Percentiles rank a stretch among this genome's conserved stretches.
Conservation (phyloP, 2,888 invertebrate species). For the Eucera pruinosa region DNA sequence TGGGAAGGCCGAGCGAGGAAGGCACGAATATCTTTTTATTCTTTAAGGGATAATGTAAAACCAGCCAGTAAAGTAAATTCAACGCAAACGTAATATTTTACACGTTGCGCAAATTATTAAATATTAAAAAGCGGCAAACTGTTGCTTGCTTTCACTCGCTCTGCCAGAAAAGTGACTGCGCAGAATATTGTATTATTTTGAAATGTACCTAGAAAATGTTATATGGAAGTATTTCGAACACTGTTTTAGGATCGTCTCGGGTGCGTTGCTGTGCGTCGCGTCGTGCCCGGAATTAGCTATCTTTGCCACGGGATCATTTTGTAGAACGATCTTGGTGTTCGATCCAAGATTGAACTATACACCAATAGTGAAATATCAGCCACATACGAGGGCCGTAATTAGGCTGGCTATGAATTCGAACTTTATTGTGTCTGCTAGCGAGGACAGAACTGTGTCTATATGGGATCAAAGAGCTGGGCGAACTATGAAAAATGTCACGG, state of each 20-base stretch:
- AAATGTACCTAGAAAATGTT: too few species aligned
- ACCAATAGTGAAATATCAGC: slow-evolving; percentile 84
- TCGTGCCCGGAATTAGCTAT: slow-evolving; percentile 83
- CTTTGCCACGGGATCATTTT: slow-evolving; percentile 86
- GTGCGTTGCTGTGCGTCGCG: slow-evolving; percentile 86
- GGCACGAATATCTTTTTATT: slow-evolving; percentile 35
- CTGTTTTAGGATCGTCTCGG: slow-evolving; percentile 84
- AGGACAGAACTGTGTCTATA: slow-evolving; percentile 86
- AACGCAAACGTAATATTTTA: slow-evolving; percentile 5
- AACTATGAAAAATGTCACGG: slow-evolving; percentile 79
- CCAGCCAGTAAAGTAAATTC: slow-evolving; percentile 6
- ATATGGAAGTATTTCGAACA: too few species aligned
- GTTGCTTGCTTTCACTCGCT: slow-evolving; percentile 54
- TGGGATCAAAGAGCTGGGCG: slow-evolving; percentile 86
- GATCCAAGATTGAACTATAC: slow-evolving; percentile 85
- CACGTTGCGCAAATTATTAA: too few species aligned
- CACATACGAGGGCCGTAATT: slow-evolving; percentile 86
- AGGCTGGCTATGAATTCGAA: slow-evolving; percentile 82
- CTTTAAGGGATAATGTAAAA: too few species aligned
- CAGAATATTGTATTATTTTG: slow-evolving; percentile 3
- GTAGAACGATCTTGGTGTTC: slow-evolving; percentile 86
- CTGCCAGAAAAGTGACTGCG: slow-evolving; percentile 38
- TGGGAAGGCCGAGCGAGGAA: slow-evolving; percentile 55
- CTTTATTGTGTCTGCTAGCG: slow-evolving; percentile 86
- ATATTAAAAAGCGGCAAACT: too few species aligned